phyloP scores from a whole-genome alignment of 2,113 vertebrate species.

The Scytalopus superciliaris region DNA sequence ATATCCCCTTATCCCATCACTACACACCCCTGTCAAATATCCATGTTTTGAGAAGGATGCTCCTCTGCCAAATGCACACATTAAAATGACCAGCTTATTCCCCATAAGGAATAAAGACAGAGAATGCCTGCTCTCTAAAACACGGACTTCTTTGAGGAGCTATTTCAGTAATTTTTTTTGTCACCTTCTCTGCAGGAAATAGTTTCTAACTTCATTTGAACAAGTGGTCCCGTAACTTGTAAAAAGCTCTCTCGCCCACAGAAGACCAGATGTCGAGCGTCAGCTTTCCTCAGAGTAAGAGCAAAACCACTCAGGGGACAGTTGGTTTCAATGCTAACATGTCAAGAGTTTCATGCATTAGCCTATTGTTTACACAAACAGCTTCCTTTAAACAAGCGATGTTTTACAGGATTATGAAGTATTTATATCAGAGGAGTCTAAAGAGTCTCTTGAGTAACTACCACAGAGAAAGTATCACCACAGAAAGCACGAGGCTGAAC shows the following conservation, averaged over 20 bases:
- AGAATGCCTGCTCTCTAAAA: background rate
- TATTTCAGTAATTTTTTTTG: background rate
- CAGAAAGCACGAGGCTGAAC: background rate
- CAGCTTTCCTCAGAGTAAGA: background rate
- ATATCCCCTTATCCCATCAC: background rate
- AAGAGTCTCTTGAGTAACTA: background rate
- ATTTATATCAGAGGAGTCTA: conserved; percentile 36
- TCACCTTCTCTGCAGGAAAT: background rate
- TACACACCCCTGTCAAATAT: background rate
- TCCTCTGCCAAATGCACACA: background rate
- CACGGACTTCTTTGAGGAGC: background rate
- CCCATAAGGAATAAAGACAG: background rate
- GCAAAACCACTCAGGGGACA: background rate
- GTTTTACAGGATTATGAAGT: conserved; percentile 11
- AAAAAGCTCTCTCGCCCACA: background rate
- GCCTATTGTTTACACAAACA: conserved; percentile 49
- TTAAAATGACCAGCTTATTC: background rate
- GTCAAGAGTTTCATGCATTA: conserved; percentile 36
- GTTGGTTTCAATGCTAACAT: conserved; percentile 42
- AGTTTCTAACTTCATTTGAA: conserved; percentile 3
- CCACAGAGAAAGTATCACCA: background rate
- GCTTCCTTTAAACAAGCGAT: conserved; percentile 39
- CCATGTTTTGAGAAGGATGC: background rate
- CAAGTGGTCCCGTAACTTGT: background rate
- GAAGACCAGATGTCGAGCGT: conserved; percentile 37